phyloP scores from a whole-genome alignment of 2,113 vertebrate species.

The Takifugu bimaculatus region DNA sequence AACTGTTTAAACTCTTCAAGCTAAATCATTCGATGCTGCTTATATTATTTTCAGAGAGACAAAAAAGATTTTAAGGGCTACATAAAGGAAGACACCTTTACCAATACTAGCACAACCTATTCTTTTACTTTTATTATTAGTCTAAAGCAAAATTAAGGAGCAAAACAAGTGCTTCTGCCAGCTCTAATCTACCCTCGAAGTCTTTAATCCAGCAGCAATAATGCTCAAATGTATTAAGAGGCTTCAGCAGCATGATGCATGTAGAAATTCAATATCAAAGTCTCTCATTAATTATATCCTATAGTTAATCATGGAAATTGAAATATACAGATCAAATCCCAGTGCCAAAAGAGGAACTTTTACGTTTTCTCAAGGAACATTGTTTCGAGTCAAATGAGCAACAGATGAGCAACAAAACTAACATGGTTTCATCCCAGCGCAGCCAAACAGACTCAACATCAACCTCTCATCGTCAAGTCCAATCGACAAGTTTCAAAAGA shows the following conservation, averaged over 20 bases:
- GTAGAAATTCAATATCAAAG: not conserved
- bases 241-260: not conserved
- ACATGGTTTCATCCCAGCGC: not conserved
- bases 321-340: not conserved
- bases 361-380: not conserved
- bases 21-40: too few relatives aligned
- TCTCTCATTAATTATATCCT: not conserved
- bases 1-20: too few relatives aligned
- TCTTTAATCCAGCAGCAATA: slow-evolving; percentile 5
- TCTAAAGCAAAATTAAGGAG: slow-evolving; percentile 7
- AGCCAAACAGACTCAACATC: too few relatives aligned
- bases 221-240: not conserved
- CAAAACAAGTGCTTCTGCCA: slow-evolving; percentile 2
- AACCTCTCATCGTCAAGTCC: too few relatives aligned
- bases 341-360: not conserved
- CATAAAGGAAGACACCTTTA: too few relatives aligned
- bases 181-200: slow-evolving; percentile 23
- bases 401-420: not conserved
- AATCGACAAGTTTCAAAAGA: too few relatives aligned
- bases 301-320: not conserved
- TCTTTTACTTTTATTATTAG: too few relatives aligned
- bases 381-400: not conserved
- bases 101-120: too few relatives aligned
- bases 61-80: too few relatives aligned
- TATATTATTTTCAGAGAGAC: too few relatives aligned